Percentiles rank a stretch among this genome's conserved stretches.
These are phyloP conservation scores for Porites lutea DNA, from an alignment of 64 coral and sea anemone genomes.

Conservation along the genomic window DNA sequence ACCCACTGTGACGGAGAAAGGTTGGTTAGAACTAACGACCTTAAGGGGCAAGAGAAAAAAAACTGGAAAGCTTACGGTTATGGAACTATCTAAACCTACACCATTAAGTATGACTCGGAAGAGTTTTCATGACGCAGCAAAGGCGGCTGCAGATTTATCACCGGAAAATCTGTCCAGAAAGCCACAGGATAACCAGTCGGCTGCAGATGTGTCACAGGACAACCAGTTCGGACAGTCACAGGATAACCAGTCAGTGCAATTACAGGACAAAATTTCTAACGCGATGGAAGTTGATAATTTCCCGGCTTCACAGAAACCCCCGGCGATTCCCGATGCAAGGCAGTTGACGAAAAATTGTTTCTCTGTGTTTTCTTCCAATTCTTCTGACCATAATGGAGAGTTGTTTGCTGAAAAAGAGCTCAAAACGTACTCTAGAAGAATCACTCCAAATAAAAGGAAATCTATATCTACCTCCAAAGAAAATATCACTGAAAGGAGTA, in stretches of 20 bases:
- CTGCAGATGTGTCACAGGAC: background rate
- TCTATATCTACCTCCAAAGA: background rate
- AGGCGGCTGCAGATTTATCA: background rate
- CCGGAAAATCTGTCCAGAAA: no score
- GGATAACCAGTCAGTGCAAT: background rate
- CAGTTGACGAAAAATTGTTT: background rate
- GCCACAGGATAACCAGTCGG: background rate
- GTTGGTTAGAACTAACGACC: background rate
- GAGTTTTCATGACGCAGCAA: background rate
- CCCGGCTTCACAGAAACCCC: background rate
- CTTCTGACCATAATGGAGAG: conserved; percentile 3
- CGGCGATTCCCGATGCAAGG: background rate
- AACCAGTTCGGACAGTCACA: no score
- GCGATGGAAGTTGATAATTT: background rate
- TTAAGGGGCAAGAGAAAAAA: background rate
- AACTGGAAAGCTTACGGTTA: background rate
- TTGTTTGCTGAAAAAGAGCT: conserved; percentile 8
- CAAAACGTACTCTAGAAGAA: conserved; percentile 14
- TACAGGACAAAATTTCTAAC: background rate
- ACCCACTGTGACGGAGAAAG: background rate
- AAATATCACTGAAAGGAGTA: background rate
- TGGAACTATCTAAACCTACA: background rate
- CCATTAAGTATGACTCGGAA: background rate
- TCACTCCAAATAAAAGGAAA: conserved; percentile 12
- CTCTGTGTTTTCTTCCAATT: conserved; percentile 26